These are phyloP conservation scores for Laticauda colubrina DNA, from an alignment of 2,113 vertebrate species.

Conservation along the genomic window DNA sequence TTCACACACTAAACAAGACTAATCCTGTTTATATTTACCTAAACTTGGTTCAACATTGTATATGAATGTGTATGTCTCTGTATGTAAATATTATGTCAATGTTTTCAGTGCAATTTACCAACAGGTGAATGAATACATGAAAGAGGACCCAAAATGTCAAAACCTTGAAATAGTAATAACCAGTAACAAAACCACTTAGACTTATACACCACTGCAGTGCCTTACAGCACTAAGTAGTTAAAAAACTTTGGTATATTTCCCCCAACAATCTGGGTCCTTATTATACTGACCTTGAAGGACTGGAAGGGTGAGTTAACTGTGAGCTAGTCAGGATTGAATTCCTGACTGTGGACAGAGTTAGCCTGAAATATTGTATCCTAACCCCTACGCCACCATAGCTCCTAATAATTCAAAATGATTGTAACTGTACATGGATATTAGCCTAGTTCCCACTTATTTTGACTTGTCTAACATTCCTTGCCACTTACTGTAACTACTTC, in stretches of 20 bases:
- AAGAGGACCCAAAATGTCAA: neutral
- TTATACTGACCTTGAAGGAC: neutral
- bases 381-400: neutral
- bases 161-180: neutral
- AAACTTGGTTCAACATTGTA: neutral
- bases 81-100: neutral
- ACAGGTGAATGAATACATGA: neutral
- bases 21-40: neutral
- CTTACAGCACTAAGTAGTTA: neutral
- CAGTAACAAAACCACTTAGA: too few relatives aligned
- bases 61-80: neutral
- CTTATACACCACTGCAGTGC: neutral
- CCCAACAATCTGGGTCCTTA: neutral
- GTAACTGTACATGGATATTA: neutral
- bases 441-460: neutral
- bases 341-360: neutral
- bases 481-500: neutral
- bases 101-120: neutral
- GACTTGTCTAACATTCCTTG: neutral
- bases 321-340: neutral
- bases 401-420: neutral
- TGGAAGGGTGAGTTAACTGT: neutral
- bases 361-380: neutral
- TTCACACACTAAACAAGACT: neutral
- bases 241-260: neutral